Evolutionary conservation across 2,888 invertebrate genomes (phyloP), one percentile per base, ranked within the genome.

Genomic region (Limnephilus auricula): DNA sequence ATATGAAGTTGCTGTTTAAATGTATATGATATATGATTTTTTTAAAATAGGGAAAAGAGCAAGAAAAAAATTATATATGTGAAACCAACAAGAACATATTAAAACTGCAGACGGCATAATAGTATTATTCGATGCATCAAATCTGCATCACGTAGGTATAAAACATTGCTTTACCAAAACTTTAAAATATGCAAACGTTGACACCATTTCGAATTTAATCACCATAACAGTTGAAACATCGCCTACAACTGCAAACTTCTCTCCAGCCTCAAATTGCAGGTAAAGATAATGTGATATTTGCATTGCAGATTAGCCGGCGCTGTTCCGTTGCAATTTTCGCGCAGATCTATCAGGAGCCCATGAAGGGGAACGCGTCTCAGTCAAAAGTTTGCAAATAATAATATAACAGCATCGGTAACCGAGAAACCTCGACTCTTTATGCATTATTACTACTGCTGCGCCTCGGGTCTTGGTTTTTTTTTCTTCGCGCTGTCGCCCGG

Each of bases 291-390:
- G n/a, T 65, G 34, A n/a, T 30, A 87, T 87, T 87, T 87, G 87
- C 87, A 87, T 32, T 87, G 87, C 87, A 87, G 65, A 87, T 87
- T 87, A 85, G 45, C 65, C 25, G 34, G 84, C 25, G 34, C 50
- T 18, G 82, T 82, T 12, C 89, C 90, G 88, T 82, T 82, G 90
- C 87, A 88, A 34, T 90, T 87, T 88, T 87, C 90, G 82, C n/a
- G 30, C 80, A 32, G 65, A 88, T 83, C 31, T 90, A 88, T 83
- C 90, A 83, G 90, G 87, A 40, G 80, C 32, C 79, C 82, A 90
- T 88, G 40, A 82, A 87, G 34, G 30, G 37, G 82, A 90, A 79
- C 80, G 82, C 45, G 89, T 89, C 82, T 50, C 82, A n/a, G 89
- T n/a, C 30, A 89, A 89, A 89, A n/a, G 37, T 34, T 89, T 32